Evolutionary conservation across 2,888 invertebrate species (phyloP).

Genomic region (Arrhopalites spinosus): DNA sequence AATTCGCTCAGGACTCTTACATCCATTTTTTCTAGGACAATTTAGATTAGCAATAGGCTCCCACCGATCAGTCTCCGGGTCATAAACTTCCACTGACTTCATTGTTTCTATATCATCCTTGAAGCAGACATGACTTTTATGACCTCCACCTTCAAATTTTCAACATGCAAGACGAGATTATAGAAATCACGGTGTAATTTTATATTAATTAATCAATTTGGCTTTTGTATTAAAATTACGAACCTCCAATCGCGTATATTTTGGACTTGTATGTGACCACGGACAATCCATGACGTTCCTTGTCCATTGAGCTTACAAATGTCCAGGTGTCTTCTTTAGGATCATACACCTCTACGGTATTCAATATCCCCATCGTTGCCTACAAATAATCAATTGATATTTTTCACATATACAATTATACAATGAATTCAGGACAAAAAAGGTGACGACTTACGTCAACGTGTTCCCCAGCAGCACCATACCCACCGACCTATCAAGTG

Average conservation of each 20-base stretch:
- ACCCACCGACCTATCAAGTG: slow-evolving; percentile 24
- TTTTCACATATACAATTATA: too few species aligned
- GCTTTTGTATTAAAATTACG: too few species aligned
- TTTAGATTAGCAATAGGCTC: slow-evolving; percentile 10
- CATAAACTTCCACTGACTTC: slow-evolving; percentile 32
- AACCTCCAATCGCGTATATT: background rate
- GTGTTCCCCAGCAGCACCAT: slow-evolving; percentile 22
- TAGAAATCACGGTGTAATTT: too few species aligned
- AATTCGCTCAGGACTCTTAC: background rate
- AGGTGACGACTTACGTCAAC: too few species aligned
- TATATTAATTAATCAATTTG: too few species aligned
- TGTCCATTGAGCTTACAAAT: slow-evolving; percentile 19
- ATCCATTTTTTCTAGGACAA: slow-evolving; percentile 30
- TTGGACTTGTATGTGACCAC: background rate
- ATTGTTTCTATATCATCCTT: slow-evolving; percentile 12
- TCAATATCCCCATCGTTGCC: slow-evolving; percentile 15
- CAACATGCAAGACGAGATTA: too few species aligned
- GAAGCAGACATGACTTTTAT: slow-evolving; percentile 20
- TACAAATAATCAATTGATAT: too few species aligned
- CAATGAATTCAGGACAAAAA: background rate
- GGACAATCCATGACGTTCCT: slow-evolving; percentile 15
- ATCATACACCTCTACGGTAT: slow-evolving; percentile 35
- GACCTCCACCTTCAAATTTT: slow-evolving; percentile 26
- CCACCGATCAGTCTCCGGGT: slow-evolving; percentile 26
- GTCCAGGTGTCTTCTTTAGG: slow-evolving; percentile 29